Evolutionary conservation across 2,113 vertebrate species (phyloP).

Genomic region (Oreotrochilus melanogaster): DNA sequence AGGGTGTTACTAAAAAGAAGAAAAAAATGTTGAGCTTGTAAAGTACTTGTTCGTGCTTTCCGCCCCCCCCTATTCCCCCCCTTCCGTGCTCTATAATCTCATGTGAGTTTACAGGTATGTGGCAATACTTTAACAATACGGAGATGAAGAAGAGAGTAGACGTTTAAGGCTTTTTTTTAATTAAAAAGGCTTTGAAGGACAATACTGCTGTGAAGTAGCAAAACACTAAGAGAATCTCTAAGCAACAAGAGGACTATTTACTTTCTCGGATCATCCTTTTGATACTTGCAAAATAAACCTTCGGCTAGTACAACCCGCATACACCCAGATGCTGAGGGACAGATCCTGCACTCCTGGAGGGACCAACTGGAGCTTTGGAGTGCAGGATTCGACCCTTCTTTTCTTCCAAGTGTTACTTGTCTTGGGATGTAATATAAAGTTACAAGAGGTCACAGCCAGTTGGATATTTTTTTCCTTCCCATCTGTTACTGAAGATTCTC

Average conservation of each 20-base stretch:
- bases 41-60: conserved; percentile 81
- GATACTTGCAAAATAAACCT: conserved; percentile 68
- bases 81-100: conserved; percentile 53
- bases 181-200: conserved; percentile 71
- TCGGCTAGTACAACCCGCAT: conserved; percentile 26
- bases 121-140: conserved; percentile 80
- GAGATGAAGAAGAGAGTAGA: conserved; percentile 73
- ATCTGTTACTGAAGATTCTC: conserved; percentile 71
- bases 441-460: conserved; percentile 71
- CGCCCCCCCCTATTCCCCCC: neutral
- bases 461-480: conserved; percentile 32
- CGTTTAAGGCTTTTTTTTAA: conserved; percentile 52
- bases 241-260: conserved; percentile 71
- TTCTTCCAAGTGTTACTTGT: conserved; percentile 52
- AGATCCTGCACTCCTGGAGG: conserved; percentile 36
- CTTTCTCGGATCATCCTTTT: conserved; percentile 71
- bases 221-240: conserved; percentile 70
- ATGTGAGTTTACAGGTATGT: conserved; percentile 81
- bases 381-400: conserved; percentile 20
- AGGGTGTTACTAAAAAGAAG: conserved; percentile 69
- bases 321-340: conserved; percentile 29
- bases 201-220: conserved; percentile 65
- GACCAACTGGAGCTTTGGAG: conserved; percentile 37
- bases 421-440: conserved; percentile 54
- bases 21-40: conserved; percentile 78